phyloP scores from a whole-genome alignment of 2,888 invertebrate genomes.

The Crepidodera aurea region DNA sequence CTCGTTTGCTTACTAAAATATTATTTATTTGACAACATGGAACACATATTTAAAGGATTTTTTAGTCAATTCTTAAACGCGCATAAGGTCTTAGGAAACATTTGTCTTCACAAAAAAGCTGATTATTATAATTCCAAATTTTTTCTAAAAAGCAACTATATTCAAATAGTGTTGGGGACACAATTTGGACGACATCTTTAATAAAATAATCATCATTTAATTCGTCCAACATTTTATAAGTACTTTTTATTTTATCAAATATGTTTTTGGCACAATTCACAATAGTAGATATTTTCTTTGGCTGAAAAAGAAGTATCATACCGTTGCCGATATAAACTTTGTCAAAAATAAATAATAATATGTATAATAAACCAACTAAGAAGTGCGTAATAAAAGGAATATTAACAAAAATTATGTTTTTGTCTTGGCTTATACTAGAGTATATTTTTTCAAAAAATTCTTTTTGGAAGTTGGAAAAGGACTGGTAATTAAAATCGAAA shows the following conservation, averaged over 20 bases:
- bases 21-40: too few relatives aligned
- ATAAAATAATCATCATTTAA: slow-evolving; percentile 26
- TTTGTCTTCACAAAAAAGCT: slow-evolving; percentile 34
- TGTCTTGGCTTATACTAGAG: slow-evolving; percentile 33
- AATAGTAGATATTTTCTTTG: slow-evolving; percentile 12
- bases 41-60: too few relatives aligned
- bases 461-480: slow-evolving; percentile 49
- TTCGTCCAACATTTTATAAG: slow-evolving; percentile 28
- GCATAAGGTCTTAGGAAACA: slow-evolving; percentile 16
- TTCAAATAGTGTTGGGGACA: slow-evolving; percentile 40
- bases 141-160: slow-evolving; percentile 24
- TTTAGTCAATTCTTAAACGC: neutral
- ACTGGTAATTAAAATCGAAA: slow-evolving; percentile 43
- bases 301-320: slow-evolving; percentile 39
- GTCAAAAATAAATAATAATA: slow-evolving; percentile 49
- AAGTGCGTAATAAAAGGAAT: slow-evolving; percentile 56
- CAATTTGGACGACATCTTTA: slow-evolving; percentile 46
- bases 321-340: slow-evolving; percentile 47
- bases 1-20: too few relatives aligned
- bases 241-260: slow-evolving; percentile 35
- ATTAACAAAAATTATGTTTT: slow-evolving; percentile 52
- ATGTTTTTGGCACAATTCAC: slow-evolving; percentile 27
- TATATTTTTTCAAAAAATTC: slow-evolving; percentile 44
- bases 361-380: slow-evolving; percentile 53
- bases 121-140: slow-evolving; percentile 45